These are phyloP conservation scores for Sardinella longiceps DNA, from an alignment of 2,797 vertebrate species.

Conservation along the genomic window DNA sequence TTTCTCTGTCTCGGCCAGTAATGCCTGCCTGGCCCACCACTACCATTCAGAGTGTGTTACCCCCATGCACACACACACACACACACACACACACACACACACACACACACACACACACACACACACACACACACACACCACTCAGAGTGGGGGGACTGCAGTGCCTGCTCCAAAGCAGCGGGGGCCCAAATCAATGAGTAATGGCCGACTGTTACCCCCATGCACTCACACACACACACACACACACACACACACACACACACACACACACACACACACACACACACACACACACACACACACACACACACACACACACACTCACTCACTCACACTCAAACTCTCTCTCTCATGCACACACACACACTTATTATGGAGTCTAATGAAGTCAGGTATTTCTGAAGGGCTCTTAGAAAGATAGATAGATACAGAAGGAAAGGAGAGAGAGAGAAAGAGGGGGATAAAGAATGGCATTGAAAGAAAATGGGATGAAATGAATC, in stretches of 20 bases:
- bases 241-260: not conserved
- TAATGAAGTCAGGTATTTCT: not conserved
- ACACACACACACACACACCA: too few relatives aligned
- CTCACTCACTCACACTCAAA: not conserved
- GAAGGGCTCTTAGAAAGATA: not conserved
- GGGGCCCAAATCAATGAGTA: slow-evolving; percentile 69
- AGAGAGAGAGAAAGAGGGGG: slow-evolving; percentile 16
- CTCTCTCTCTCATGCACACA: not conserved
- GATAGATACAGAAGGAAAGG: slow-evolving; percentile 23
- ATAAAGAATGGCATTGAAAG: not conserved
- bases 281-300: not conserved
- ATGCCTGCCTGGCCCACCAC: slow-evolving; percentile 40
- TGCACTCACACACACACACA: not conserved
- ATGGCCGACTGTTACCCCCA: slow-evolving; percentile 52
- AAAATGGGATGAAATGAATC: not conserved
- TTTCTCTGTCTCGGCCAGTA: slow-evolving; percentile 33
- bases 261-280: not conserved
- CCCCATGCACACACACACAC: too few relatives aligned
- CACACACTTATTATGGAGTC: not conserved
- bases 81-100: too few relatives aligned
- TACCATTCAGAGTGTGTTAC: too few relatives aligned
- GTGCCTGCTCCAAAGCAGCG: slow-evolving; percentile 51
- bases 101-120: too few relatives aligned
- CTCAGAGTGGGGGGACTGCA: slow-evolving; percentile 53
- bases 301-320: not conserved